phyloP scores from a whole-genome alignment of 2,797 vertebrate genomes.

The Orientallactaga sibirica region DNA sequence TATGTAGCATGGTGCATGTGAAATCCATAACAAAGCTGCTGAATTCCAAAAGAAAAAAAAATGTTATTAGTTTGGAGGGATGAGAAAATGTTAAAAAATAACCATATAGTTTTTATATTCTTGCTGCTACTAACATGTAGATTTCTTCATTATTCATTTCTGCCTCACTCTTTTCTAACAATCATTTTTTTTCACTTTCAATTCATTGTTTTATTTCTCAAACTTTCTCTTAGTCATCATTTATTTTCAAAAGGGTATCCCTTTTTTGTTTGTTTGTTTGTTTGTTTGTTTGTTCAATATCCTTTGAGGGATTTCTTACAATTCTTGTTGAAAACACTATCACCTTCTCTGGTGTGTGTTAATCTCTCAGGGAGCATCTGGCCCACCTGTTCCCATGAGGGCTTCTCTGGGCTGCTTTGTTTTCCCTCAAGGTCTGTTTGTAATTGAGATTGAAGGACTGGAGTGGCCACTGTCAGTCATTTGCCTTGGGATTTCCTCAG shows the following conservation, averaged over 20 bases:
- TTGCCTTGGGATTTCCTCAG: not conserved
- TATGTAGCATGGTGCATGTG: not conserved
- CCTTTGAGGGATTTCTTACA: not conserved
- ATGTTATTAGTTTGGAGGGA: not conserved
- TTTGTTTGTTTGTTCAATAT: not conserved
- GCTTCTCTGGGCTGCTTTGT: not conserved
- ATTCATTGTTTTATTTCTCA: not conserved
- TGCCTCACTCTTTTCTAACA: not conserved
- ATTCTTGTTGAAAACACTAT: not conserved
- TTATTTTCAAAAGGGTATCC: not conserved
- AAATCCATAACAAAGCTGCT: not conserved
- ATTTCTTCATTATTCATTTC: not conserved
- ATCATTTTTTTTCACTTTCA: not conserved
- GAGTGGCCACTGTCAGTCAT: not conserved
- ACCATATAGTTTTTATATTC: not conserved
- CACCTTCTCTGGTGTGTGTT: not conserved
- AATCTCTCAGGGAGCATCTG: not conserved
- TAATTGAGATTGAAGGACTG: not conserved
- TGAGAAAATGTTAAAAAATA: not conserved
- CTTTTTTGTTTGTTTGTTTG: not conserved
- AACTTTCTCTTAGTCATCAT: not conserved
- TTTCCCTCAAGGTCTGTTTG: not conserved
- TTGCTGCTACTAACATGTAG: not conserved
- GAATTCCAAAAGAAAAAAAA: not conserved
- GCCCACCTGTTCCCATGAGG: not conserved